Conservation (phyloP, 2,888 invertebrate genomes). For the Pseudococcus jackbeardsleyi region DNA sequence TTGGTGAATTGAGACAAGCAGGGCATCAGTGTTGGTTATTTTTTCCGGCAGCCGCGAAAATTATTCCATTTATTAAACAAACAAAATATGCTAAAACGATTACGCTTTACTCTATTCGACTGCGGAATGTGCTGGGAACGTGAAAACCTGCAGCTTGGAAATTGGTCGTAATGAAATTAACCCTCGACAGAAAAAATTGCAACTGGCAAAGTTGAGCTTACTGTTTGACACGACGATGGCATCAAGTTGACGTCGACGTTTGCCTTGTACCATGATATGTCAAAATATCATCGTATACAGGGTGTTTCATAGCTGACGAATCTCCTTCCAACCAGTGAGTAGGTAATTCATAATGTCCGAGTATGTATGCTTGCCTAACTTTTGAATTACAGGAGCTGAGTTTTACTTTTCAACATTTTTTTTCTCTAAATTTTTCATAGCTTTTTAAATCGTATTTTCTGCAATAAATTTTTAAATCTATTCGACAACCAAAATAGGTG, state of each 20-base stretch:
- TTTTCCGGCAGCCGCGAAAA: neutral
- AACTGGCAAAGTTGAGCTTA: constrained; percentile 6
- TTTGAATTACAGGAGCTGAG: no score
- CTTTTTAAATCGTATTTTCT: no score
- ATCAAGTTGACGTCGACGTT: neutral
- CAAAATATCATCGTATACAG: neutral
- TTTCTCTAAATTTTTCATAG: no score
- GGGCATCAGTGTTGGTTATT: neutral
- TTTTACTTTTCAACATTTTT: no score
- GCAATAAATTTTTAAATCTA: no score
- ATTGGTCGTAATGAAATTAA: constrained; percentile 37
- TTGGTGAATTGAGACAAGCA: neutral
- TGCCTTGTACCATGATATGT: neutral
- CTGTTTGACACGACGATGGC: neutral
- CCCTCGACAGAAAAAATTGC: neutral
- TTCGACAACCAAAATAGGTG: no score
- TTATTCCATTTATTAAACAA: constrained; percentile 47
- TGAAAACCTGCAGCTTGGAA: neutral
- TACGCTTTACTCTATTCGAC: neutral
- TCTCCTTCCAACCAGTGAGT: no score
- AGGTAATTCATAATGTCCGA: no score
- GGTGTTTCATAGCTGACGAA: no score
- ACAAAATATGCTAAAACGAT: constrained; percentile 44
- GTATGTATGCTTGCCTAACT: no score
- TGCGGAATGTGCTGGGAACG: constrained; percentile 6